Percentiles rank a stretch among this genome's conserved stretches.
phyloP scores from a whole-genome alignment of 2,888 invertebrate species.

The Ryuthela nishihirai region DNA sequence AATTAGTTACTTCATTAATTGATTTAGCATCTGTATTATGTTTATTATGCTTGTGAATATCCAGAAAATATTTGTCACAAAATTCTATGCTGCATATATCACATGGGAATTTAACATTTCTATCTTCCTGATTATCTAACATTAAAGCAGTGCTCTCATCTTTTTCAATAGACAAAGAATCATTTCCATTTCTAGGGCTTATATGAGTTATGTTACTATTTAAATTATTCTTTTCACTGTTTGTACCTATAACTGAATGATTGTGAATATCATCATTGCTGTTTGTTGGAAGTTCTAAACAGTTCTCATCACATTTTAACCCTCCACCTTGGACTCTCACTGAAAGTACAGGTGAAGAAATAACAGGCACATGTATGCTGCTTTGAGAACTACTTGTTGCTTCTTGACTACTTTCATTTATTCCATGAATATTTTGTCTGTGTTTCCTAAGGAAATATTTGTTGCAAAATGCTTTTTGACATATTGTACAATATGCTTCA shows the following conservation, averaged over 20 bases:
- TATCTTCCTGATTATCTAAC: slow-evolving; percentile 15
- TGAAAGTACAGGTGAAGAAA: slow-evolving; percentile 28
- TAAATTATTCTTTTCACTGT: no score
- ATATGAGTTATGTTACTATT: no score
- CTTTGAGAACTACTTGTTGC: slow-evolving; percentile 10
- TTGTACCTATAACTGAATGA: neutral
- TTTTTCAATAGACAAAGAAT: neutral
- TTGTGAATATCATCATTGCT: slow-evolving; percentile 24
- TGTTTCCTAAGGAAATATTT: slow-evolving; percentile 66
- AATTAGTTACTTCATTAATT: slow-evolving; percentile 16
- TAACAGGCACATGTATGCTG: slow-evolving; percentile 37
- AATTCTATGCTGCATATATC: slow-evolving; percentile 61
- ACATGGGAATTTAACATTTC: slow-evolving; percentile 49
- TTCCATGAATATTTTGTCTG: slow-evolving; percentile 64
- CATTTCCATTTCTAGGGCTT: no score
- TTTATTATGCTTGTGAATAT: slow-evolving; percentile 65
- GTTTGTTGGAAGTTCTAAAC: slow-evolving; percentile 12
- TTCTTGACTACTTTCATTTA: slow-evolving; percentile 41
- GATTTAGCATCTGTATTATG: slow-evolving; percentile 56
- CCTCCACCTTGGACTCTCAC: slow-evolving; percentile 10
- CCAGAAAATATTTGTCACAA: slow-evolving; percentile 61
- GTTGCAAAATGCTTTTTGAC: slow-evolving; percentile 60
- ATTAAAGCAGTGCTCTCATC: no score
- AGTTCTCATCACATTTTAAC: slow-evolving; percentile 16
- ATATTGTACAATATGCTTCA: slow-evolving; percentile 53